Conservation (phyloP, 2,113 vertebrate species). For the Lutjanus erythropterus region DNA sequence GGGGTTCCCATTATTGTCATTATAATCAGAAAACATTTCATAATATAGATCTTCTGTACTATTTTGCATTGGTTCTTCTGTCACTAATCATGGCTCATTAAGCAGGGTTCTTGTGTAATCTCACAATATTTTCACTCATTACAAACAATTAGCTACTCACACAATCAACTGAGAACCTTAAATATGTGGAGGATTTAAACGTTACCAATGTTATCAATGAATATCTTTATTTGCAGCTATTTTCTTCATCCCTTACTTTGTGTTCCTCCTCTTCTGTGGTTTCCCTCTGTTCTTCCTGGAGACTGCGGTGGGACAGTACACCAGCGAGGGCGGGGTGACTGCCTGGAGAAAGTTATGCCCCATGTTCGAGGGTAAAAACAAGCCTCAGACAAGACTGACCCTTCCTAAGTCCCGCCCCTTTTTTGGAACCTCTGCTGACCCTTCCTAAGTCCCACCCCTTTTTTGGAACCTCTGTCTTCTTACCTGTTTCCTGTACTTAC, state of each 20-base stretch:
- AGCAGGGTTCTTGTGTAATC: not conserved
- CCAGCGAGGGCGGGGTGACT: slow-evolving; percentile 91
- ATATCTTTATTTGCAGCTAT: slow-evolving; percentile 82
- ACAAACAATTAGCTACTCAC: too few species aligned
- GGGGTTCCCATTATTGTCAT: not conserved
- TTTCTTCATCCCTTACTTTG: slow-evolving; percentile 94
- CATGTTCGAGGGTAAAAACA: slow-evolving; percentile 90
- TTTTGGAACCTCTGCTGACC: too few species aligned
- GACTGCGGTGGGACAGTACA: slow-evolving; percentile 93
- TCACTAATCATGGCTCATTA: too few species aligned
- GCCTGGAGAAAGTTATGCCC: slow-evolving; percentile 97
- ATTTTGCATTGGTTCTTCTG: not conserved
- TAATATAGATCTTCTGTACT: too few species aligned
- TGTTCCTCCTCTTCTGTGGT: slow-evolving; percentile 92
- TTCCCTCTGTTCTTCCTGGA: slow-evolving; percentile 94
- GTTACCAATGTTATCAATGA: too few species aligned
- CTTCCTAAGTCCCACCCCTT: too few species aligned
- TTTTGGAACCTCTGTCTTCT: too few species aligned
- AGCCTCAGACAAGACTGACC: not conserved
- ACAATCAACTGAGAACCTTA: too few species aligned
- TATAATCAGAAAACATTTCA: slow-evolving; percentile 10
- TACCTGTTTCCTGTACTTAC: too few species aligned
- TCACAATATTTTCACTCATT: too few species aligned
- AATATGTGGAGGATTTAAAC: not conserved
- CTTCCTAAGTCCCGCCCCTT: too few species aligned